Percentiles rank a stretch among this genome's conserved stretches.
phyloP scores from a whole-genome alignment of 2,888 invertebrate genomes.

The Troglohyphantes excavatus region DNA sequence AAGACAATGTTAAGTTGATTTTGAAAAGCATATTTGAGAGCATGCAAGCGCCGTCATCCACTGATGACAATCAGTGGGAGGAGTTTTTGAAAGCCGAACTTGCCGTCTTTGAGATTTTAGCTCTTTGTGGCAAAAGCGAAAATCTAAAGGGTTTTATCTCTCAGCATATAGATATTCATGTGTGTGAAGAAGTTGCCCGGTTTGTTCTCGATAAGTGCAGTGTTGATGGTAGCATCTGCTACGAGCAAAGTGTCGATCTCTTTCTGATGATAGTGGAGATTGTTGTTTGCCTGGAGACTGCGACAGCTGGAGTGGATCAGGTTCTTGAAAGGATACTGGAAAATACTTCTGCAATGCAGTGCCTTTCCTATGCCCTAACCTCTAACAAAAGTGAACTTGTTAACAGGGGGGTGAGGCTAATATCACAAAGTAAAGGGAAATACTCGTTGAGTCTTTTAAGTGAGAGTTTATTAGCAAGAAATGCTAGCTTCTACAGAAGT shows the following conservation, averaged over 20 bases:
- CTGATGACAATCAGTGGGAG: conserved; percentile 8
- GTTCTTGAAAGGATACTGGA: conserved; percentile 27
- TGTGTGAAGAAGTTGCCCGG: conserved; percentile 39
- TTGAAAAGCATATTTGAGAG: conserved; percentile 38
- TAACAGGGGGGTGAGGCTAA: conserved; percentile 34
- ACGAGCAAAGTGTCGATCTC: conserved; percentile 25
- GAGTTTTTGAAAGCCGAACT: conserved; percentile 17
- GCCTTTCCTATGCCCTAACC: conserved; percentile 45
- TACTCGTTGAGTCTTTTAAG: conserved; percentile 40
- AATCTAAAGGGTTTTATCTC: conserved; percentile 43
- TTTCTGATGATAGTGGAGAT: conserved; percentile 52
- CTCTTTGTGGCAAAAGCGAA: conserved; percentile 15
- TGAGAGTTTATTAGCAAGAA: conserved; percentile 36
- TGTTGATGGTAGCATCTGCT: conserved; percentile 10
- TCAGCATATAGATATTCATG: conserved; percentile 1
- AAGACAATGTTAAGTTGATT: conserved; percentile 25
- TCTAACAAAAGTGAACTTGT: conserved; percentile 41
- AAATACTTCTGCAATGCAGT: conserved; percentile 23
- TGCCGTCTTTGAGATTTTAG: conserved; percentile 47
- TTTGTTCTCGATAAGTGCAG: conserved; percentile 25
- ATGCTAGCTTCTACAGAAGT: conserved; percentile 17
- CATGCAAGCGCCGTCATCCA: background rate
- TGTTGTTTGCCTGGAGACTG: background rate
- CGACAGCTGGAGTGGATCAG: background rate
- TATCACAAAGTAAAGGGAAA: conserved; percentile 20